These are phyloP conservation scores for Acanthurus lineatus DNA, from an alignment of 2,797 vertebrate species.

Conservation along the genomic window DNA sequence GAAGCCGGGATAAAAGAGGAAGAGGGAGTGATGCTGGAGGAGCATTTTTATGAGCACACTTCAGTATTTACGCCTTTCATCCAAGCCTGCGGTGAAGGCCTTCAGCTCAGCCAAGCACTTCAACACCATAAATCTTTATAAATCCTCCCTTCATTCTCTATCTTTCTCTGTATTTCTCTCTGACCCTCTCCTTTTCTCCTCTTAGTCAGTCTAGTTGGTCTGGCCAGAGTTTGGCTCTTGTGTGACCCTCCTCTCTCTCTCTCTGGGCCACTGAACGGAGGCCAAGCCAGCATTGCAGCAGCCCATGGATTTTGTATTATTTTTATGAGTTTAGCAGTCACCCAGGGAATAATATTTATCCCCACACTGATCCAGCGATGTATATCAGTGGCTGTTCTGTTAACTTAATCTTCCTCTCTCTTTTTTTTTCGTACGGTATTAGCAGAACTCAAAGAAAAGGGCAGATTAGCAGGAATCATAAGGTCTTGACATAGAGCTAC, in stretches of 20 bases:
- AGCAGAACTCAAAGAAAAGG: conserved; percentile 14
- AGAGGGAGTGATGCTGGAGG: conserved; percentile 41
- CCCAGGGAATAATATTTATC: conserved; percentile 80
- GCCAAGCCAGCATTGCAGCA: conserved; percentile 67
- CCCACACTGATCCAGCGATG: conserved; percentile 66
- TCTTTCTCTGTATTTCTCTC: conserved; percentile 40
- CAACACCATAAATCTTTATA: conserved; percentile 74
- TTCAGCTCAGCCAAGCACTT: conserved; percentile 68
- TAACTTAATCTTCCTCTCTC: conserved; percentile 71
- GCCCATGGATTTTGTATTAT: conserved; percentile 74
- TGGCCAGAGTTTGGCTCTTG: conserved; percentile 53
- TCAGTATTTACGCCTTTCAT: conserved; percentile 78
- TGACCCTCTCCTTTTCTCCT: conserved; percentile 28
- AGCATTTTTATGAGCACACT: conserved; percentile 64
- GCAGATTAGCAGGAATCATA: not conserved
- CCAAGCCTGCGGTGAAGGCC: conserved; percentile 64
- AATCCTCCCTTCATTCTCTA: conserved; percentile 50
- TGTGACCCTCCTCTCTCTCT: conserved; percentile 55
- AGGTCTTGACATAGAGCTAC: not conserved
- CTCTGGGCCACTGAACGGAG: conserved; percentile 62
- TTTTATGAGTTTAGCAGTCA: conserved; percentile 83
- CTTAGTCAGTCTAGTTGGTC: conserved; percentile 37
- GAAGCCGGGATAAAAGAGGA: conserved; percentile 59
- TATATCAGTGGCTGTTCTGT: conserved; percentile 67
- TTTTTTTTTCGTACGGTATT: conserved; percentile 48